Base-by-base conservation (phyloP, 2,113 vertebrate genomes). In the Jaculus jaculus region DNA sequence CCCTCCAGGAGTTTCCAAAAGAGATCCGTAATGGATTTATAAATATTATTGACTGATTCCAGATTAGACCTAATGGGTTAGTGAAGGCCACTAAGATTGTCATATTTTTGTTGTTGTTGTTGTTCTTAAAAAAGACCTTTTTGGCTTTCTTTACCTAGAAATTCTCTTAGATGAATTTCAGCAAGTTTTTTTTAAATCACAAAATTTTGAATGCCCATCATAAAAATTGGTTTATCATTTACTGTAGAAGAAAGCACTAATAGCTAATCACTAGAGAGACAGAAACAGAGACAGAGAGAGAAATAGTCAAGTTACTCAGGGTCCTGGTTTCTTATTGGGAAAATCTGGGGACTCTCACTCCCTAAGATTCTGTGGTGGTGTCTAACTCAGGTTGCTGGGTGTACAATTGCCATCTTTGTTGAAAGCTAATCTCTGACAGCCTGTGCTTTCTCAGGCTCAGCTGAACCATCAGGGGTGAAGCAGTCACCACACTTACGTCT, bases 151-250 rank as follows among this genome's bases (percentile, higher is more conserved):
- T 86, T 61, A 72, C 37, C 51, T 54, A 68, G 7, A 83, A 0
- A 39, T 54, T 92, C 96, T 89, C 60, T 32, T 92, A 66, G 73
- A 82, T 30, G 51, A 32, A 81, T 81, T 87, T 90, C 54, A 54
- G 54, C 15, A 54, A 54, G 54, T 54, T 54, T 16, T 54, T 54
- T 54, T 15, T 10, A 54, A 54, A 16, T 54, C 51, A 83, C 39
- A 24, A 34, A 82, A 74, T 94, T 88, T 84, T 77, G 73, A 73
- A 90, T 78, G 90, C 68, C 95, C 78, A 66, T 51, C 86, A 24
- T 82, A 66, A 72, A 92, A 89, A 87, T 26, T 37, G 61, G 47
- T 82, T 94, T 94, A 69, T 84, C n/a, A 34, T 2, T 72, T 92
- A 34, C 20, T 78, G 6, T 71, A 23, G 30, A 34, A 80, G 51